Conservation (phyloP, 2,888 invertebrate genomes). For the Torymus auratus region DNA sequence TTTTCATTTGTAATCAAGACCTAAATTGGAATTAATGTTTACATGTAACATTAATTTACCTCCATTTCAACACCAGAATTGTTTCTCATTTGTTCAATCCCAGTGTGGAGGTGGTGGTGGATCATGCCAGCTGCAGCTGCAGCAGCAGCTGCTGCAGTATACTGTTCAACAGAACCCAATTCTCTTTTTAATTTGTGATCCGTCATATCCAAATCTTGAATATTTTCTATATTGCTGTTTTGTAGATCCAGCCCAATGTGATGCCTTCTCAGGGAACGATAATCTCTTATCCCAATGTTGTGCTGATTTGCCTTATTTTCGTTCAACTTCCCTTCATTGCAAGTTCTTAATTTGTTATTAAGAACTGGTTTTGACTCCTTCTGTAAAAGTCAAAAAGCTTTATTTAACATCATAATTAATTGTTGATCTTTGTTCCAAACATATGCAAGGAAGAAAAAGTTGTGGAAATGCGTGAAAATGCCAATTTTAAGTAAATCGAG, state of each 20-base stretch:
- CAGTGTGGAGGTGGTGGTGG: constrained; percentile 69
- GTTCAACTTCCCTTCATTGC: constrained; percentile 50
- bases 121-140: constrained; percentile 66
- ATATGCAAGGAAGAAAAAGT: no score
- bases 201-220: constrained; percentile 69
- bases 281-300: constrained; percentile 55
- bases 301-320: constrained; percentile 52
- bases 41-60: constrained; percentile 58
- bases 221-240: constrained; percentile 69
- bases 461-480: no score
- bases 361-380: constrained; percentile 51
- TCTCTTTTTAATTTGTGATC: constrained; percentile 72
- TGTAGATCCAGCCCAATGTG: constrained; percentile 62
- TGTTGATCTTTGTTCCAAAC: no score
- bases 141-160: constrained; percentile 63
- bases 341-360: constrained; percentile 48
- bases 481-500: no score
- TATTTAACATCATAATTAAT: neutral
- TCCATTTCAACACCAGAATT: constrained; percentile 69
- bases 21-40: neutral
- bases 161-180: constrained; percentile 69
- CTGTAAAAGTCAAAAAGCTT: constrained; percentile 31
- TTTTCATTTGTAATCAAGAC: neutral
- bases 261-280: constrained; percentile 53
- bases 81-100: constrained; percentile 71